phyloP scores from a whole-genome alignment of 2,797 vertebrate species.

The Betta splendens region DNA sequence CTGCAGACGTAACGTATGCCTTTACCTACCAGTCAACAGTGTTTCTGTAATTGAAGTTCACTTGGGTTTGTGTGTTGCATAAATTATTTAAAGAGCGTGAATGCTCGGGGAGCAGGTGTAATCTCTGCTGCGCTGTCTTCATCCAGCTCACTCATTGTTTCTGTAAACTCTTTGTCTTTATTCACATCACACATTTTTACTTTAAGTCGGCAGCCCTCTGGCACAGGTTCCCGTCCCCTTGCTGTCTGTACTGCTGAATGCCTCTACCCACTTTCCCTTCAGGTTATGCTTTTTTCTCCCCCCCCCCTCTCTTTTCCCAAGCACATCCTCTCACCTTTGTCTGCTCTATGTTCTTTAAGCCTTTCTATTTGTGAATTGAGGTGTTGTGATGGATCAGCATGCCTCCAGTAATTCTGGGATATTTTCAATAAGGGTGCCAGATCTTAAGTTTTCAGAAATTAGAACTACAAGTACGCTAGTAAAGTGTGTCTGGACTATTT shows the following conservation, averaged over 20 bases:
- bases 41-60: slow-evolving; percentile 36
- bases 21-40: slow-evolving; percentile 29
- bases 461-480: too few species aligned
- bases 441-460: too few species aligned
- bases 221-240: slow-evolving; percentile 38
- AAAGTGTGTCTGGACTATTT: too few species aligned
- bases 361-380: too few species aligned
- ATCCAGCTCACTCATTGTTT: slow-evolving; percentile 22
- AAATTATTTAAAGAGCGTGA: slow-evolving; percentile 29
- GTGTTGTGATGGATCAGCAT: slow-evolving; percentile 2
- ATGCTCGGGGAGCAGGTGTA: slow-evolving; percentile 35
- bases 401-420: neutral
- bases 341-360: slow-evolving; percentile 15
- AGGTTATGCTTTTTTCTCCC: slow-evolving; percentile 34
- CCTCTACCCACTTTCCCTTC: slow-evolving; percentile 46
- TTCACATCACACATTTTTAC: slow-evolving; percentile 22
- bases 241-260: slow-evolving; percentile 57
- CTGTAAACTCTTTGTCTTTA: slow-evolving; percentile 7
- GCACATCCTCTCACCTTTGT: slow-evolving; percentile 40
- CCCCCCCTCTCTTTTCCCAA: slow-evolving; percentile 15
- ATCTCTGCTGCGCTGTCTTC: slow-evolving; percentile 34
- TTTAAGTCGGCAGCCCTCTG: slow-evolving; percentile 55
- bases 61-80: slow-evolving; percentile 17
- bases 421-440: too few species aligned
- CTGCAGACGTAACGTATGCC: too few species aligned